These are phyloP conservation scores for Platichthys stellatus DNA, from an alignment of 2,113 vertebrate species.

Conservation along the genomic window DNA sequence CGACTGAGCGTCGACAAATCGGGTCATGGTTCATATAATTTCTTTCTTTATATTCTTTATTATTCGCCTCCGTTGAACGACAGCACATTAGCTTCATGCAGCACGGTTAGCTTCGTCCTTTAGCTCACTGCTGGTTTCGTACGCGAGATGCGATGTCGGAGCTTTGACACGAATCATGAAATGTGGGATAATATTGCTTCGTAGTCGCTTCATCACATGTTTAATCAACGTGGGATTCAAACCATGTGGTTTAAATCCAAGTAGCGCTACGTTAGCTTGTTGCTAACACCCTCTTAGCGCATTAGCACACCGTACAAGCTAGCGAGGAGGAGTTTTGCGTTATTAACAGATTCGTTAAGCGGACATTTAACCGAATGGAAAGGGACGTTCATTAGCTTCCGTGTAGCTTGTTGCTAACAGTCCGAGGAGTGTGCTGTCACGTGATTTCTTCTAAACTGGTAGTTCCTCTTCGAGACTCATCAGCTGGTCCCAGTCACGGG, in stretches of 20 bases:
- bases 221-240: too few relatives aligned
- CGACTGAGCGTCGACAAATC: fast-evolving
- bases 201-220: too few relatives aligned
- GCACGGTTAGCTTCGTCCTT: constrained; percentile 32
- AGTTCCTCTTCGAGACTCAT: constrained; percentile 46
- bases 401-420: background rate
- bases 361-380: background rate
- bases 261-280: background rate
- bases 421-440: constrained; percentile 31
- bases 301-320: background rate
- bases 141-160: too few relatives aligned
- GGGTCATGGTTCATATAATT: fast-evolving
- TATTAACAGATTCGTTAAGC: too few relatives aligned
- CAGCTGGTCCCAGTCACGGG: constrained; percentile 59
- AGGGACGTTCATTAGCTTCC: background rate
- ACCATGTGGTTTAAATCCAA: too few relatives aligned
- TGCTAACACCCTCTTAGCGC: constrained; percentile 5
- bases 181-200: too few relatives aligned
- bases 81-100: background rate
- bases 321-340: background rate
- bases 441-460: constrained; percentile 26
- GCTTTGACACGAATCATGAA: too few relatives aligned
- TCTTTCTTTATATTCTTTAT: background rate
- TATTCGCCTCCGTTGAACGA: background rate
- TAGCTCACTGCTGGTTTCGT: background rate